Conservation (phyloP, 2,113 vertebrate genomes). For the Semnopithecus entellus region DNA sequence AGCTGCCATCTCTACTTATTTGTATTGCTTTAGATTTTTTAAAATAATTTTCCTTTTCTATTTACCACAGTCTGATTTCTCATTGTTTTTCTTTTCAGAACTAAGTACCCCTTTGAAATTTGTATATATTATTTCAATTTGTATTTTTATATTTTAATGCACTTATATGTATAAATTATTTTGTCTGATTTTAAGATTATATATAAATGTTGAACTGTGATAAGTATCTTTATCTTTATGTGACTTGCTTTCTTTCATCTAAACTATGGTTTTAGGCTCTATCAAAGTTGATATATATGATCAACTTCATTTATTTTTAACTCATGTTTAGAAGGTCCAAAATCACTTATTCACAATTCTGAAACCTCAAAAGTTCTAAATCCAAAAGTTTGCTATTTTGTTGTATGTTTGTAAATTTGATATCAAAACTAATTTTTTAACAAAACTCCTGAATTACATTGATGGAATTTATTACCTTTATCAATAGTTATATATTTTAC, state of each 20-base stretch:
- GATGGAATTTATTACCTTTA: background rate
- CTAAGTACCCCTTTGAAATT: background rate
- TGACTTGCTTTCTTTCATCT: background rate
- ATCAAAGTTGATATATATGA: background rate
- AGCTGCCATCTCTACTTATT: background rate
- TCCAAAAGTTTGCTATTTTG: background rate
- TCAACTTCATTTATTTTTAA: background rate
- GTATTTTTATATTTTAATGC: background rate
- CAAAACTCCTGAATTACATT: background rate
- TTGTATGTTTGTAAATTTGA: background rate
- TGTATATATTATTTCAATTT: background rate
- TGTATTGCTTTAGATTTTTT: background rate
- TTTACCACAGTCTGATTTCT: background rate
- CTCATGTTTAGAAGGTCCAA: background rate
- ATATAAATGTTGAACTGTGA: background rate
- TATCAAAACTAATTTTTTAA: background rate
- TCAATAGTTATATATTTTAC: background rate
- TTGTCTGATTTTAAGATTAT: background rate
- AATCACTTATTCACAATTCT: background rate
- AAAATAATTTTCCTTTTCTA: background rate
- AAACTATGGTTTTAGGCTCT: background rate
- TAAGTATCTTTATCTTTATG: background rate
- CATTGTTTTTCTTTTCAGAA: background rate
- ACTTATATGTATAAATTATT: background rate
- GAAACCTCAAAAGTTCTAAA: background rate